A percentile compares a stretch with the other conserved stretches of the same genome.
Evolutionary conservation across 2,888 invertebrate genomes (phyloP).

Genomic region (Anorthoa munda): DNA sequence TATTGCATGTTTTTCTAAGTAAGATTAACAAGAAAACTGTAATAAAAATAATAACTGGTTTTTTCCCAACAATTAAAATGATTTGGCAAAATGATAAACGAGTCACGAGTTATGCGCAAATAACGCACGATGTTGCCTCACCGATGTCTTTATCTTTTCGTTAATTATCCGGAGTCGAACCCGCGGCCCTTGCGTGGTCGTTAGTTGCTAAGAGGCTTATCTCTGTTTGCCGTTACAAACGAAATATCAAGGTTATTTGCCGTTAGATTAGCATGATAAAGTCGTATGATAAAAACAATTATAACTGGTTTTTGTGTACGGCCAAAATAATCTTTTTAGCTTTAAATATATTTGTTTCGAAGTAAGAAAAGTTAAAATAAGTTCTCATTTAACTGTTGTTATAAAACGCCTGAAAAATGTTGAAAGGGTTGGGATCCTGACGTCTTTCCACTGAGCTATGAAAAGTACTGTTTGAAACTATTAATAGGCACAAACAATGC

Average conservation of each 20-base stretch:
- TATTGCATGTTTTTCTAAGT: too few relatives aligned
- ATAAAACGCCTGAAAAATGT: too few relatives aligned
- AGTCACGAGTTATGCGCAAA: slow-evolving; percentile 8
- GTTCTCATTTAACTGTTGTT: too few relatives aligned
- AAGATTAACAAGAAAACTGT: background rate
- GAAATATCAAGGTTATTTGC: slow-evolving; percentile 25
- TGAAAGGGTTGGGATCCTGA: too few relatives aligned
- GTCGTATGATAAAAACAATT: background rate
- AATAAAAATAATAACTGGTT: background rate
- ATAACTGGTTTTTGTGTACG: too few relatives aligned
- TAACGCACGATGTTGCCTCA: slow-evolving; percentile 22
- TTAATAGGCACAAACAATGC: too few relatives aligned
- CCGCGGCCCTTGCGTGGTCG: slow-evolving; percentile 16
- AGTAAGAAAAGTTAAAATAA: too few relatives aligned
- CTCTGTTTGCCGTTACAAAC: slow-evolving; percentile 2
- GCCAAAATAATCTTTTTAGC: too few relatives aligned
- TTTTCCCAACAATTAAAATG: background rate
- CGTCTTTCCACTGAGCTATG: too few relatives aligned
- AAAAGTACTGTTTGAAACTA: too few relatives aligned
- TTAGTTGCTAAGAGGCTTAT: slow-evolving; percentile 32
- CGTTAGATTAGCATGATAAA: slow-evolving; percentile 22
- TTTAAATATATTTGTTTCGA: too few relatives aligned
- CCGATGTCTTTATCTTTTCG: slow-evolving; percentile 19
- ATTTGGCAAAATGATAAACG: slow-evolving; percentile 25
- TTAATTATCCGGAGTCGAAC: slow-evolving; percentile 22